These are phyloP conservation scores for Pantherophis guttatus DNA, from an alignment of 2,113 vertebrate genomes.

Conservation along the genomic window DNA sequence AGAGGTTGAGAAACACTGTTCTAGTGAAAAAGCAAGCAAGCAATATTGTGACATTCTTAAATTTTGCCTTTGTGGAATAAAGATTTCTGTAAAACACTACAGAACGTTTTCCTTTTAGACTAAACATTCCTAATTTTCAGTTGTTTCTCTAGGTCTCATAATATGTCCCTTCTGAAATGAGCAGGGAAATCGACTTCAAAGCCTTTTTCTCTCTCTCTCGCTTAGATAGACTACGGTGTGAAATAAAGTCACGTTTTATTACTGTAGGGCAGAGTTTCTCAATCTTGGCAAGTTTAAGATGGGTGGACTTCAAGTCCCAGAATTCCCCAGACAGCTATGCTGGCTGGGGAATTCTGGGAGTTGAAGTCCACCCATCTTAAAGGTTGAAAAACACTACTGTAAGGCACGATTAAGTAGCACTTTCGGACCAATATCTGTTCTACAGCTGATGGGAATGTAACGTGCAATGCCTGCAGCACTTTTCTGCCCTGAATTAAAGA, in stretches of 20 bases:
- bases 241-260: neutral
- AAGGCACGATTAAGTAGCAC: neutral
- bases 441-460: neutral
- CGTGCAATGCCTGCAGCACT: neutral
- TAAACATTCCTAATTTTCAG: neutral
- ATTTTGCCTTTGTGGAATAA: neutral
- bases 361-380: neutral
- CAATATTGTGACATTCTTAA: neutral
- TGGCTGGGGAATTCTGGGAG: neutral
- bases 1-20: neutral
- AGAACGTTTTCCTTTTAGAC: neutral
- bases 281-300: neutral
- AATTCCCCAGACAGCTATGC: no score
- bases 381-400: neutral
- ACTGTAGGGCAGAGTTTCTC: neutral
- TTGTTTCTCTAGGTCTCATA: neutral
- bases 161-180: neutral
- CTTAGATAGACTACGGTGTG: no score
- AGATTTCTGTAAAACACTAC: neutral
- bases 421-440: neutral
- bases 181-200: neutral
- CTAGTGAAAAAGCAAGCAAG: fast-evolving
- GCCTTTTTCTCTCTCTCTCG: neutral
- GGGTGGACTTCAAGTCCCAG: no score
- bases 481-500: neutral